Evolutionary conservation across 2,113 vertebrate species (phyloP).

Genomic region (Hyperopisus bebe): DNA sequence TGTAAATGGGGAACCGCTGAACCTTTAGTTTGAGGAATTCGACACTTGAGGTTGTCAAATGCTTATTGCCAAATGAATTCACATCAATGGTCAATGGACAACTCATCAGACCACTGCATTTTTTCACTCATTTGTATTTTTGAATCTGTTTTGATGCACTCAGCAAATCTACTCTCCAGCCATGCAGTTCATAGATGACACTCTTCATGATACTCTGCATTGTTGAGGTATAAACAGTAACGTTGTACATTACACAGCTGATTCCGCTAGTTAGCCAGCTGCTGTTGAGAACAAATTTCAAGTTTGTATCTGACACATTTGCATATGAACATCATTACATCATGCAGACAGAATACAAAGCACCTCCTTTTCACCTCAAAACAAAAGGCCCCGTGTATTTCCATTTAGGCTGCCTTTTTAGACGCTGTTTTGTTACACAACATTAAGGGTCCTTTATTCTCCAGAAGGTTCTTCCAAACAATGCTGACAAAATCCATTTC

Average conservation of each 20-base stretch:
- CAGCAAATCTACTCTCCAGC: background rate
- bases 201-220: background rate
- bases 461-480: constrained; percentile 20
- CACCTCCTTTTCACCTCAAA: constrained; percentile 32
- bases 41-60: background rate
- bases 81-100: background rate
- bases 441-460: constrained; percentile 27
- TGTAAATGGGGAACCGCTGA: background rate
- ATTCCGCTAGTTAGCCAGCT: background rate
- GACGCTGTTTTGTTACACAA: constrained; percentile 27
- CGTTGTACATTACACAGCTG: background rate
- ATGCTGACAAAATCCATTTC: constrained; percentile 19
- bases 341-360: constrained; percentile 35
- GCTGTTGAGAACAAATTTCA: background rate
- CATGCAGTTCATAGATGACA: background rate
- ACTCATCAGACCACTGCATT: background rate
- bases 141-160: background rate
- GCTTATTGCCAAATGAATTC: background rate
- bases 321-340: constrained; percentile 46
- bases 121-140: background rate
- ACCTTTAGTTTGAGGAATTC: background rate
- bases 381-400: constrained; percentile 23
- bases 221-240: background rate
- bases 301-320: constrained; percentile 38
- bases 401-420: constrained; percentile 23